Evolutionary conservation across 92 coral and sea anemone genomes (phyloP).

Genomic region (Zoanthus solanderi): DNA sequence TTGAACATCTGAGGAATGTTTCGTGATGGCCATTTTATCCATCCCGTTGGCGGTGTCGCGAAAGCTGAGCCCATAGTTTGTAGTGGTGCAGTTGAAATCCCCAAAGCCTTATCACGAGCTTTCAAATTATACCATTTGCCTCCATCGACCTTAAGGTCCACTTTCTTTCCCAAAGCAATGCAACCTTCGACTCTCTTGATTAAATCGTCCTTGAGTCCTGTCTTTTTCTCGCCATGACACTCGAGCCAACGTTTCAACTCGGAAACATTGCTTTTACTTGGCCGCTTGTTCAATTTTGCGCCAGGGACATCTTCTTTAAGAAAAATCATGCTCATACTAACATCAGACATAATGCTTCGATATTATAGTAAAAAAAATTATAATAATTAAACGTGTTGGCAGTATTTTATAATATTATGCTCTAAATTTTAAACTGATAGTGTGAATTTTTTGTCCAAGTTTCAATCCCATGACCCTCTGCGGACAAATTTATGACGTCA

Average conservation of each 20-base stretch:
- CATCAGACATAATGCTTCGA: neutral
- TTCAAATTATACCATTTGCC: conserved; percentile 35
- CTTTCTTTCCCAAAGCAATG: conserved; percentile 20
- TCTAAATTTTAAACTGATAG: neutral
- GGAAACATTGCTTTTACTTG: conserved; percentile 3
- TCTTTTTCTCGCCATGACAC: conserved; percentile 23
- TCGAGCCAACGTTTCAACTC: conserved; percentile 29
- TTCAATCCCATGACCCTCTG: conserved; percentile 17
- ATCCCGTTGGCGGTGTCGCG: neutral
- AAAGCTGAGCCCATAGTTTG: conserved; percentile 15
- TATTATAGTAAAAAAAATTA: neutral
- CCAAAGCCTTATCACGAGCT: neutral
- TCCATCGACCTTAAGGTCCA: conserved; percentile 39
- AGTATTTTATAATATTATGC: neutral
- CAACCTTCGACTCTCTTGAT: conserved; percentile 14
- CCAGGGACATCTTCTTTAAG: conserved; percentile 26
- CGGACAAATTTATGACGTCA: conserved; percentile 11
- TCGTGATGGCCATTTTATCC: conserved; percentile 39
- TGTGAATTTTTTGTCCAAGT: neutral
- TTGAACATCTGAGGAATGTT: conserved; percentile 33
- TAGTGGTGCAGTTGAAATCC: neutral
- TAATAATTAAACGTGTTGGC: neutral
- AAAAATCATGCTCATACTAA: neutral
- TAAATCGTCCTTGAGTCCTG: conserved; percentile 9
- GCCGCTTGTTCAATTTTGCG: conserved; percentile 1